These are phyloP conservation scores for Neomorphus geoffroyi DNA, from an alignment of 2,797 vertebrate species.

Conservation along the genomic window DNA sequence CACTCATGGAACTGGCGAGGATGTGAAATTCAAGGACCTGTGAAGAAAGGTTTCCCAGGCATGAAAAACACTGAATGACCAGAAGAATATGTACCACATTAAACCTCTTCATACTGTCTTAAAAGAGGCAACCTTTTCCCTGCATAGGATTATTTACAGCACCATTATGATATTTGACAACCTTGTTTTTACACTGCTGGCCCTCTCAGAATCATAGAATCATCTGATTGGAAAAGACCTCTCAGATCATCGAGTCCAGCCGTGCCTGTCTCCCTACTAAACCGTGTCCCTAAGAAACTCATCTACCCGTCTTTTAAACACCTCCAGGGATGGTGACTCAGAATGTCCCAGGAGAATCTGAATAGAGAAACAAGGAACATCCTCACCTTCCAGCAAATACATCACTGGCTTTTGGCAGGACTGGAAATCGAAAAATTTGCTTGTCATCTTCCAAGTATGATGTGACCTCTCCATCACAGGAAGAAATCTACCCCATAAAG, in stretches of 20 bases:
- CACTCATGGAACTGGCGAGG: neutral
- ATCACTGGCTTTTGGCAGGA: neutral
- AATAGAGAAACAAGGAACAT: neutral
- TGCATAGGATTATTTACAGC: neutral
- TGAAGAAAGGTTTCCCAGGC: neutral
- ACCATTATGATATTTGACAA: neutral
- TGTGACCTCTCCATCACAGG: neutral
- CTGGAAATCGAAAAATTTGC: neutral
- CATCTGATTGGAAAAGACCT: too few relatives aligned
- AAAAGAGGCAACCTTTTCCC: neutral
- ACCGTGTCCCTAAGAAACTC: too few relatives aligned
- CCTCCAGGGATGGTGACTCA: too few relatives aligned
- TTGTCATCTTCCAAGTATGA: constrained; percentile 24
- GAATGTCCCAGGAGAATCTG: neutral
- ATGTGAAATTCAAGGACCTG: neutral
- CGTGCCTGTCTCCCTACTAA: too few relatives aligned
- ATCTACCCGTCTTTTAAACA: too few relatives aligned
- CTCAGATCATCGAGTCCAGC: too few relatives aligned
- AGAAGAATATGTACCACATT: neutral
- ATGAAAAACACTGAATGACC: neutral
- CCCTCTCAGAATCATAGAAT: too few relatives aligned
- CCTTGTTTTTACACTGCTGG: neutral
- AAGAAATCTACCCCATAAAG: constrained; percentile 30
- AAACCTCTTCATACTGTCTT: neutral
- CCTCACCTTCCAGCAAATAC: neutral